Evolutionary conservation across 2,888 invertebrate species (phyloP).

Genomic region (Drosophila borealis): DNA sequence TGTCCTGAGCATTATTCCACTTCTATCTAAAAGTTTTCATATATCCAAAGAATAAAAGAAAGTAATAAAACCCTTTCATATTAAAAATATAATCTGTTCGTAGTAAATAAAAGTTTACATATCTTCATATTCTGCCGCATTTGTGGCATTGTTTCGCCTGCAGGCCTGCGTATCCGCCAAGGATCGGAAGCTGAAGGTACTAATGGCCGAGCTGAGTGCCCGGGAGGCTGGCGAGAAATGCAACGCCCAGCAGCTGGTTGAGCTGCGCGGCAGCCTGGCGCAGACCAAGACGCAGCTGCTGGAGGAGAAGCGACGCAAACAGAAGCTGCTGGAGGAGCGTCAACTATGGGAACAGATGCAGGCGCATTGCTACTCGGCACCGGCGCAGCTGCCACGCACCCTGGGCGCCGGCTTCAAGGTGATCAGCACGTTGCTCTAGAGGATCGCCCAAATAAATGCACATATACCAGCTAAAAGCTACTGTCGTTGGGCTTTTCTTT

Average conservation of each 20-base stretch:
- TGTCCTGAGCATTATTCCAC: too few species aligned
- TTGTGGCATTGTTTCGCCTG: conserved; percentile 2
- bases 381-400: conserved; percentile 77
- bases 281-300: conserved; percentile 80
- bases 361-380: conserved; percentile 83
- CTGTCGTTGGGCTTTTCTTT: not conserved
- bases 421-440: conserved; percentile 58
- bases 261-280: conserved; percentile 76
- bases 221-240: conserved; percentile 81
- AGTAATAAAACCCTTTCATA: not conserved
- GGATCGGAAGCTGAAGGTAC: conserved; percentile 82
- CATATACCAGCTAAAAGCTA: not conserved
- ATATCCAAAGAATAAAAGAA: not conserved
- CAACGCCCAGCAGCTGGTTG: conserved; percentile 75
- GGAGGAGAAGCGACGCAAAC: conserved; percentile 82
- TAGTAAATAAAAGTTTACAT: not conserved
- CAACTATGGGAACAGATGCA: conserved; percentile 83
- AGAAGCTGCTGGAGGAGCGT: conserved; percentile 82
- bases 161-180: conserved; percentile 81
- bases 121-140: not conserved
- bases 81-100: conserved; percentile 13
- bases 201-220: conserved; percentile 81
- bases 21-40: too few species aligned
- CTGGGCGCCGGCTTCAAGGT: conserved; percentile 82
- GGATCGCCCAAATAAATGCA: conserved; percentile 2